Conservation (phyloP, 2,797 vertebrate species). For the Novumbra hubbsi region DNA sequence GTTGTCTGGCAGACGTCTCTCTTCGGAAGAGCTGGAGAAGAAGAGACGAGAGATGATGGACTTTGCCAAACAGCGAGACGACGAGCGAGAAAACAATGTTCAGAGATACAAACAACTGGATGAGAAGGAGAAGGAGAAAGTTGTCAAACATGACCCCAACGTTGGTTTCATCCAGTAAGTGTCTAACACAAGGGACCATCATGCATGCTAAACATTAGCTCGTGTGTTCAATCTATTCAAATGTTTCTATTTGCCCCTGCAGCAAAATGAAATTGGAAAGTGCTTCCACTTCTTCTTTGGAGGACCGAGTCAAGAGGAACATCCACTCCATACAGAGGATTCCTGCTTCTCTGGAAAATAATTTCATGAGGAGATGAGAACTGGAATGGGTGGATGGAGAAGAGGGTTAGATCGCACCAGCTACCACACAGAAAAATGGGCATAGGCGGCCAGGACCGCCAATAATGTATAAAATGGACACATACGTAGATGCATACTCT, state of each 20-base stretch:
- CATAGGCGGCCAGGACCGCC: neutral
- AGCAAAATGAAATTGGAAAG: constrained; percentile 93
- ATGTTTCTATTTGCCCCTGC: constrained; percentile 13
- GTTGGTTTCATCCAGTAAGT: constrained; percentile 92
- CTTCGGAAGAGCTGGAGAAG: constrained; percentile 82
- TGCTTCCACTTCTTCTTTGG: constrained; percentile 83
- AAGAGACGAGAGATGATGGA: constrained; percentile 89
- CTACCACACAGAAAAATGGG: neutral
- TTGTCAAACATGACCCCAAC: constrained; percentile 65
- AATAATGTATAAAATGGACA: neutral
- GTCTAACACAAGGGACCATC: neutral
- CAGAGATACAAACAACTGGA: constrained; percentile 83
- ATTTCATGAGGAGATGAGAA: constrained; percentile 85
- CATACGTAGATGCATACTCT: neutral
- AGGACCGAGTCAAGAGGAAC: constrained; percentile 92
- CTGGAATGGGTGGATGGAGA: neutral
- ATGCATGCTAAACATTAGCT: neutral
- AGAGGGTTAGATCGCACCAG: neutral
- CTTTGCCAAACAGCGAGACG: constrained; percentile 85
- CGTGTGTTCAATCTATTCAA: neutral
- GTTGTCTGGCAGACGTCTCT: constrained; percentile 76
- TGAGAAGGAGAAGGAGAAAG: constrained; percentile 74
- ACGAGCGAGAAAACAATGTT: constrained; percentile 83
- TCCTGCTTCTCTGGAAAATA: constrained; percentile 83
- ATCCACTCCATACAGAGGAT: constrained; percentile 95